Conservation (phyloP, 1,140 invertebrate genomes). For the Diorhabda carinulata region DNA sequence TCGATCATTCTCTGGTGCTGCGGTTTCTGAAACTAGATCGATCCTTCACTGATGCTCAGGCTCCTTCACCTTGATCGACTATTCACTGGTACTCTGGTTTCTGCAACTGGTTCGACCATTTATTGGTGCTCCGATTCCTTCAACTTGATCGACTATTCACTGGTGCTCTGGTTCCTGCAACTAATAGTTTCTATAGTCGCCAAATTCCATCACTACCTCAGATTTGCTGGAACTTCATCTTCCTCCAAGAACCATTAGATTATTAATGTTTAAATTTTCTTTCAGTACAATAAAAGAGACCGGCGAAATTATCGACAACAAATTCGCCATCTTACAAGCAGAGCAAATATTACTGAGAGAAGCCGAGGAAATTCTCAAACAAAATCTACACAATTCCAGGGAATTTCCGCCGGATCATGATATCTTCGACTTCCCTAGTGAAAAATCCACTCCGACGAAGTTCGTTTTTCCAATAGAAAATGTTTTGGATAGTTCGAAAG, state of each 20-base stretch:
- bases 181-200: no score
- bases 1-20: no score
- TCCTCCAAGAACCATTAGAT: not conserved
- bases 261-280: constrained; percentile 5
- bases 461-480: constrained; percentile 40
- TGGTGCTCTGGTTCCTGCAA: no score
- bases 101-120: no score
- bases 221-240: not conserved
- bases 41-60: no score
- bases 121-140: no score
- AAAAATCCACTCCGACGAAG: constrained; percentile 33
- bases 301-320: constrained; percentile 33
- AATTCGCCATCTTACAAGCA: constrained; percentile 36
- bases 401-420: constrained; percentile 27
- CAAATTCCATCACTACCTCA: no score
- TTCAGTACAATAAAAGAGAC: constrained; percentile 31
- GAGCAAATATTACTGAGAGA: constrained; percentile 37
- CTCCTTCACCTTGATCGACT: no score
- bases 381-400: constrained; percentile 33
- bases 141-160: no score
- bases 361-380: constrained; percentile 28
- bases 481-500: not conserved
- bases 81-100: no score
- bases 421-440: constrained; percentile 22
- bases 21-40: no score